Evolutionary conservation across 2,888 invertebrate genomes (phyloP).

Genomic region (Ochlodes sylvanus): DNA sequence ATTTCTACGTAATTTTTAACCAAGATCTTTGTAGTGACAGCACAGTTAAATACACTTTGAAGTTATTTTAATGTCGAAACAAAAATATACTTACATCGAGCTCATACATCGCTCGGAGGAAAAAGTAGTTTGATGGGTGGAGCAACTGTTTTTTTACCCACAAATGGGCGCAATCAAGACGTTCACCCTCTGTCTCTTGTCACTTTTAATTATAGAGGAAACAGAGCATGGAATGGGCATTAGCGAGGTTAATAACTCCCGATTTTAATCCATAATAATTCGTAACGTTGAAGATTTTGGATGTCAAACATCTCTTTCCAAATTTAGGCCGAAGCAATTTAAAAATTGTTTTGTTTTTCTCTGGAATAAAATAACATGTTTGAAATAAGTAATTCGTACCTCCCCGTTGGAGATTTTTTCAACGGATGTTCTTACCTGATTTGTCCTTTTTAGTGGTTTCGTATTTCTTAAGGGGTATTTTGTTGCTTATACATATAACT

Average conservation of each 20-base stretch:
- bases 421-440: too few species aligned
- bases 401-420: too few species aligned
- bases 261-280: slow-evolving; percentile 22
- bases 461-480: too few species aligned
- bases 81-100: slow-evolving; percentile 18
- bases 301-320: slow-evolving; percentile 3
- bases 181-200: slow-evolving; percentile 37
- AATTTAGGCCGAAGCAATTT: neutral
- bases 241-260: slow-evolving; percentile 43
- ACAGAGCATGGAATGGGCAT: slow-evolving; percentile 54
- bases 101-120: slow-evolving; percentile 17
- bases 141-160: slow-evolving; percentile 16
- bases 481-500: too few species aligned
- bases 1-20: slow-evolving; percentile 26
- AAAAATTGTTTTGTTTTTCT: too few species aligned
- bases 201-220: slow-evolving; percentile 46
- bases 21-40: slow-evolving; percentile 32
- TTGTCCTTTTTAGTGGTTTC: too few species aligned
- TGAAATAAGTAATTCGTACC: too few species aligned
- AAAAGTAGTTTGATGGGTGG: slow-evolving; percentile 19
- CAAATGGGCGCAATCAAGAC: slow-evolving; percentile 17
- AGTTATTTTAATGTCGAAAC: slow-evolving; percentile 31
- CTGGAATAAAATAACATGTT: too few species aligned
- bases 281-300: slow-evolving; percentile 21
- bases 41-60: slow-evolving; percentile 25